Evolutionary conservation across 2,113 vertebrate species (phyloP).

Genomic region (Corynorhinus townsendii): DNA sequence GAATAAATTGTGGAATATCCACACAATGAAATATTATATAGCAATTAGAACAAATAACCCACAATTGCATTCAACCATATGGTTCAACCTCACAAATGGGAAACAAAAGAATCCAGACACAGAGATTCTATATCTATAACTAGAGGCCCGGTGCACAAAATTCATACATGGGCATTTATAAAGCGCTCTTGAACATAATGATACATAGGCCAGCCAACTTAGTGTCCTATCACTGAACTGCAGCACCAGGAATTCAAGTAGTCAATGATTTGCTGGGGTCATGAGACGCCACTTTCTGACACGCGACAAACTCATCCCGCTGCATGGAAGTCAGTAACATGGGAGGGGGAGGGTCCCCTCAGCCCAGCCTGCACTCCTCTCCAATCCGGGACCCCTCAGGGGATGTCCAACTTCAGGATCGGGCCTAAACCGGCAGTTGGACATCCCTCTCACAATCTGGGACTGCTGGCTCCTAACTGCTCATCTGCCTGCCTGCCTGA

Average conservation of each 20-base stretch:
- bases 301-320: slow-evolving; percentile 49
- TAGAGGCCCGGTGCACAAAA: too few relatives aligned
- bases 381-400: too few relatives aligned
- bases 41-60: background rate
- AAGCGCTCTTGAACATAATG: background rate
- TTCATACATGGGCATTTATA: background rate
- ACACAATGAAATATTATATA: background rate
- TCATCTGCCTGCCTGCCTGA: too few relatives aligned
- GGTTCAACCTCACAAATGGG: background rate
- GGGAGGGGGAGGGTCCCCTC: too few relatives aligned
- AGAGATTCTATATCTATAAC: background rate
- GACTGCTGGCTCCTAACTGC: too few relatives aligned
- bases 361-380: too few relatives aligned
- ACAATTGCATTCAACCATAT: background rate
- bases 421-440: too few relatives aligned
- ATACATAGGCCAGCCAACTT: background rate
- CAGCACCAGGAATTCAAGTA: slow-evolving; percentile 53
- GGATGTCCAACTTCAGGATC: too few relatives aligned
- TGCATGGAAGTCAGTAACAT: background rate
- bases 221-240: slow-evolving; percentile 8
- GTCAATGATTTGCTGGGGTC: slow-evolving; percentile 47
- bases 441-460: too few relatives aligned
- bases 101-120: background rate
- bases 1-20: background rate
- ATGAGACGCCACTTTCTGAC: slow-evolving; percentile 9